Percentiles rank a stretch among this genome's conserved stretches.
Conservation (phyloP, 1,140 invertebrate species). For the Neuroterus valhalla region DNA sequence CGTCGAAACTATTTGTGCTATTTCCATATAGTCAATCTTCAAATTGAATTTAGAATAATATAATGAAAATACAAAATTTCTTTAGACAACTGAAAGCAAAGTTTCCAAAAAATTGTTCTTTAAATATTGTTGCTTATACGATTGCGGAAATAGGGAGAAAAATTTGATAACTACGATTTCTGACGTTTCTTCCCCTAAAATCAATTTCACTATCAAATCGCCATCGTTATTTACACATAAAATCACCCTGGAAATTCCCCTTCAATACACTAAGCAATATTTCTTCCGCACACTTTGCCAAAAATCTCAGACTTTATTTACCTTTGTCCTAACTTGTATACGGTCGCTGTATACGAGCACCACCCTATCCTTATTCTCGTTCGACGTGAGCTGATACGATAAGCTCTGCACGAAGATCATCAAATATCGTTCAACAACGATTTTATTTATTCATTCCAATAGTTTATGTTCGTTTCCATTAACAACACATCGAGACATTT, state of each 20-base stretch:
- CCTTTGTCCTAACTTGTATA: constrained; percentile 77
- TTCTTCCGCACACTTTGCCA: constrained; percentile 36
- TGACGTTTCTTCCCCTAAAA: no score
- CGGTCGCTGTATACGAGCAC: constrained; percentile 78
- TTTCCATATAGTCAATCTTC: no score
- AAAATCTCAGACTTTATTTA: constrained; percentile 66
- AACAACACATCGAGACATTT: constrained; percentile 1
- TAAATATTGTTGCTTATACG: no score
- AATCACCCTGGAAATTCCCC: background rate
- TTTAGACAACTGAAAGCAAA: no score
- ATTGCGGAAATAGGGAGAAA: no score
- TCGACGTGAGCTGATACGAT: constrained; percentile 72
- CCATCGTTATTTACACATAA: background rate
- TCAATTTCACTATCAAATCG: no score
- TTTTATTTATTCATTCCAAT: constrained; percentile 31
- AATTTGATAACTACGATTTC: no score
- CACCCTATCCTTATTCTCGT: constrained; percentile 76
- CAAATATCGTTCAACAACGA: constrained; percentile 27
- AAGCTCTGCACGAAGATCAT: constrained; percentile 64
- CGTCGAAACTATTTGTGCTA: no score
- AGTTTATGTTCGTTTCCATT: constrained; percentile 3
- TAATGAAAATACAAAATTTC: no score
- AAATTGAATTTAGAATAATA: no score
- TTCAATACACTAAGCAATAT: constrained; percentile 7
- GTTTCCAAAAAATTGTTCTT: no score